These are phyloP conservation scores for Phymastichus coffea DNA, from an alignment of 1,140 invertebrate species.

Conservation along the genomic window DNA sequence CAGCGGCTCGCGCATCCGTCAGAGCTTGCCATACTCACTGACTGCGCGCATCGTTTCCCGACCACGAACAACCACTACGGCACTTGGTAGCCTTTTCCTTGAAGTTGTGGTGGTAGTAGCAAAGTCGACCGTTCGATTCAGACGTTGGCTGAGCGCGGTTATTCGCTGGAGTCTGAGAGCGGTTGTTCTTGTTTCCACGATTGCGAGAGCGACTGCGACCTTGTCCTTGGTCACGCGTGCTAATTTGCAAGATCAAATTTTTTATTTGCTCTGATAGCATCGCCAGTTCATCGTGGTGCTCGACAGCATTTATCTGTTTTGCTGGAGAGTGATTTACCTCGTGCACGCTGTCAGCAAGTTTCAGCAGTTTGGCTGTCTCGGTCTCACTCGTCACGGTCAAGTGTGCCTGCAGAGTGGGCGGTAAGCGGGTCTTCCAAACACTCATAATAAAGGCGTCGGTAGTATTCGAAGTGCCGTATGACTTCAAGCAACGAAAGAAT, in stretches of 20 bases:
- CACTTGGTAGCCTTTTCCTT: neutral
- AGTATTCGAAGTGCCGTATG: neutral
- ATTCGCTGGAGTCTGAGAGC: neutral
- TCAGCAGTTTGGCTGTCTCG: neutral
- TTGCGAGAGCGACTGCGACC: neutral
- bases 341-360: neutral
- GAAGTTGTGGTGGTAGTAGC: conserved; percentile 2
- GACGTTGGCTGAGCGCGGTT: neutral
- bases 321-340: conserved; percentile 10
- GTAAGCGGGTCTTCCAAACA: neutral
- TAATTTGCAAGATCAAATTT: neutral
- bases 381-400: neutral
- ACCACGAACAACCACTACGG: neutral
- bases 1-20: conserved; percentile 20
- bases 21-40: conserved; percentile 24
- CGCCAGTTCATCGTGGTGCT: neutral
- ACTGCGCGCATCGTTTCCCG: neutral
- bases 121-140: neutral
- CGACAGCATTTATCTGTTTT: neutral
- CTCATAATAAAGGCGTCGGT: neutral
- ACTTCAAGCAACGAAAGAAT: neutral
- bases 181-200: neutral
- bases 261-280: neutral
- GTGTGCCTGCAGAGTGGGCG: neutral
- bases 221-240: neutral